These are phyloP conservation scores for Dorcus parallelipipedus DNA, from an alignment of 2,888 invertebrate species.

Conservation along the genomic window DNA sequence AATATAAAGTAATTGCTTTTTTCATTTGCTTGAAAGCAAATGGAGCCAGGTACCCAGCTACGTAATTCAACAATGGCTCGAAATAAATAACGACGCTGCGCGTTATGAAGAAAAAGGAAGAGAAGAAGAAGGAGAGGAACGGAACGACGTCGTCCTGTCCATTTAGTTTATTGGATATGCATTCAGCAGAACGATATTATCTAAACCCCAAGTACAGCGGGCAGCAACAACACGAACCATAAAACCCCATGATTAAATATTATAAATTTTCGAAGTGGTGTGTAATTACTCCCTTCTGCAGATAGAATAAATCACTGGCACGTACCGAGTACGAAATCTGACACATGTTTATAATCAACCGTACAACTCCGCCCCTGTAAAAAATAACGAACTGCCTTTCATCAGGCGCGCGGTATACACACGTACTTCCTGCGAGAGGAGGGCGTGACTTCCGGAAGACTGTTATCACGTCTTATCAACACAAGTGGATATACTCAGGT, in stretches of 20 bases:
- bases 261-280: conserved; percentile 39
- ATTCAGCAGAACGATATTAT: conserved; percentile 21
- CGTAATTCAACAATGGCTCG: conserved; percentile 31
- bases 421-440: conserved; percentile 40
- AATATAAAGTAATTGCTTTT: conserved; percentile 35
- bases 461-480: conserved; percentile 42
- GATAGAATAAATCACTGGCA: conserved; percentile 37
- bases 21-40: conserved; percentile 34
- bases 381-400: conserved; percentile 43
- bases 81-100: conserved; percentile 12
- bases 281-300: conserved; percentile 37
- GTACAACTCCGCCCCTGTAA: conserved; percentile 35
- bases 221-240: conserved; percentile 16
- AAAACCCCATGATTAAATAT: conserved; percentile 24
- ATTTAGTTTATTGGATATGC: conserved; percentile 38
- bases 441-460: conserved; percentile 38
- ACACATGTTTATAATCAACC: conserved; percentile 39
- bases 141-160: conserved; percentile 31
- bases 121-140: conserved; percentile 22
- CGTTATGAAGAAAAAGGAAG: conserved; percentile 12
- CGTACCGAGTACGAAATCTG: conserved; percentile 26
- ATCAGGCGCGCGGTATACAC: conserved; percentile 40
- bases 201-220: conserved; percentile 15
- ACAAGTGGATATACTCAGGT: conserved; percentile 41
- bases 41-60: conserved; percentile 20